Conservation (phyloP, 2,888 invertebrate species). For the Drosophila borborema region DNA sequence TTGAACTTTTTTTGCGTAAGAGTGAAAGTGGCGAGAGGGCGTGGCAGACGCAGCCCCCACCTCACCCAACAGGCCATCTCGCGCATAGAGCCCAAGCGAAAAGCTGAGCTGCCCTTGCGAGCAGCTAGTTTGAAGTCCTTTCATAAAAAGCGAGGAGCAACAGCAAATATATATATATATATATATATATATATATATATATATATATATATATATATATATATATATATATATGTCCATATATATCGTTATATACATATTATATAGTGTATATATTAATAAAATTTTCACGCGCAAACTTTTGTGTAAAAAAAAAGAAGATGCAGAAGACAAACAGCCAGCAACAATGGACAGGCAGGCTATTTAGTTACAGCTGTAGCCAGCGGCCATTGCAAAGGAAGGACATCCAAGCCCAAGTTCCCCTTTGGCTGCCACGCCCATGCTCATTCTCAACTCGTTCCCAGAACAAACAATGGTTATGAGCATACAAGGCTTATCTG, state of each 20-base stretch:
- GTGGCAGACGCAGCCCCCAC: background rate
- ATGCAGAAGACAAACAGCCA: slow-evolving; percentile 54
- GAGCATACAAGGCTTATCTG: slow-evolving; percentile 34
- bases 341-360: slow-evolving; percentile 47
- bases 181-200: slow-evolving; percentile 52
- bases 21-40: slow-evolving; percentile 52
- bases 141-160: slow-evolving; percentile 35
- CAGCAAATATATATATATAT: slow-evolving; percentile 26
- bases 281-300: slow-evolving; percentile 71
- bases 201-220: slow-evolving; percentile 53
- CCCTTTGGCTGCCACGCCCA: slow-evolving; percentile 9
- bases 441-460: slow-evolving; percentile 9
- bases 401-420: slow-evolving; percentile 40
- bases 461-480: slow-evolving; percentile 60
- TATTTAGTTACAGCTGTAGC: slow-evolving; percentile 66
- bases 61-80: background rate
- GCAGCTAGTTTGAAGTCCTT: slow-evolving; percentile 53
- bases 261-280: slow-evolving; percentile 64
- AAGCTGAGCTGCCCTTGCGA: slow-evolving; percentile 61
- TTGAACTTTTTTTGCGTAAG: slow-evolving; percentile 77
- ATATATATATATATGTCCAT: slow-evolving; percentile 52
- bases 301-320: slow-evolving; percentile 31
- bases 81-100: slow-evolving; percentile 34
- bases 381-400: slow-evolving; percentile 63
- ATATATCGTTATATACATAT: slow-evolving; percentile 47